Evolutionary conservation across 2,888 invertebrate species (phyloP).

Genomic region (Mythimna vitellina): DNA sequence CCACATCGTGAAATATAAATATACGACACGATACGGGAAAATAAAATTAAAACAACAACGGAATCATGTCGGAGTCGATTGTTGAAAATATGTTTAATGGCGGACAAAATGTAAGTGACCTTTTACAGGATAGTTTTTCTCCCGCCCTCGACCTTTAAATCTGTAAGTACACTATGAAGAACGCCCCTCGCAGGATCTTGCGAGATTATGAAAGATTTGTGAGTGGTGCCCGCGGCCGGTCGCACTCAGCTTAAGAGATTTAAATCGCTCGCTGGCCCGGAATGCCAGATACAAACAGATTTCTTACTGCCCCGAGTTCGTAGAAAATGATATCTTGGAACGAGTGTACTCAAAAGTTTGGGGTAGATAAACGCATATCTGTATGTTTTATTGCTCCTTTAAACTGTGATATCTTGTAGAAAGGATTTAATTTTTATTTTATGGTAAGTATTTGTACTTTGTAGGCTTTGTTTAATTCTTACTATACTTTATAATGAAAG

Average conservation of each 20-base stretch:
- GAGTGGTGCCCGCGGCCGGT: slow-evolving; percentile 87
- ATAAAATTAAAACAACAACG: slow-evolving; percentile 82
- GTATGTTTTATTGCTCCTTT: slow-evolving; percentile 65
- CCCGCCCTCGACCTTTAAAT: slow-evolving; percentile 70
- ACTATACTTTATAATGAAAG: neutral
- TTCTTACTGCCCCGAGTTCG: slow-evolving; percentile 81
- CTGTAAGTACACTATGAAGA: slow-evolving; percentile 83
- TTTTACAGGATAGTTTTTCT: slow-evolving; percentile 72
- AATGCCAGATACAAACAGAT: slow-evolving; percentile 90
- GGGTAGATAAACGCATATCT: slow-evolving; percentile 69
- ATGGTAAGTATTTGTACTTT: neutral
- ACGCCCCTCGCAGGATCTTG: slow-evolving; percentile 85
- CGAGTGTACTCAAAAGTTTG: slow-evolving; percentile 67
- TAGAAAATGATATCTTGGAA: slow-evolving; percentile 76
- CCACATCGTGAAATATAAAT: slow-evolving; percentile 81
- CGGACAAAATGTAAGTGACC: slow-evolving; percentile 65
- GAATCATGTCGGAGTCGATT: slow-evolving; percentile 70
- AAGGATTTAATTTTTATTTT: slow-evolving; percentile 33
- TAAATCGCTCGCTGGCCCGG: slow-evolving; percentile 89
- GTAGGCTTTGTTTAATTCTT: neutral
- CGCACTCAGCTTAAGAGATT: slow-evolving; percentile 89
- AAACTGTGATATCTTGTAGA: slow-evolving; percentile 48
- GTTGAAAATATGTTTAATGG: slow-evolving; percentile 65
- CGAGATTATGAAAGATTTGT: slow-evolving; percentile 91
- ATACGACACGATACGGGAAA: slow-evolving; percentile 82